Evolutionary conservation across 2,113 vertebrate genomes (phyloP).

Genomic region (Anolis sagrei): DNA sequence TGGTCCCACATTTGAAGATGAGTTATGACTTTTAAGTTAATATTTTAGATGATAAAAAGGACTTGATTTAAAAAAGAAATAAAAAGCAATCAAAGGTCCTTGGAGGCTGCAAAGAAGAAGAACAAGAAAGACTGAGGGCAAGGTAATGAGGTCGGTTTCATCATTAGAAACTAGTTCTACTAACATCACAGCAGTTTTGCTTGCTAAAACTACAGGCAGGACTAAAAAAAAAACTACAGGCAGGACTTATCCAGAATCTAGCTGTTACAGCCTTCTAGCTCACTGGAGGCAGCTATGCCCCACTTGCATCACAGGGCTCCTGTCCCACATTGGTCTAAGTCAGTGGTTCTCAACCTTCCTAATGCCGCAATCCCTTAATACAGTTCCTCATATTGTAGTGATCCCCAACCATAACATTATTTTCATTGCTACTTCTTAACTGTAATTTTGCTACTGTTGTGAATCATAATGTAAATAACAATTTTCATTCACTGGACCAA

Average conservation of each 20-base stretch:
- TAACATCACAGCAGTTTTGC: slow-evolving; percentile 18
- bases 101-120: slow-evolving; percentile 31
- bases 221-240: slow-evolving; percentile 27
- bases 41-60: slow-evolving; percentile 53
- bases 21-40: slow-evolving; percentile 30
- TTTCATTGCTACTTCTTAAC: no score
- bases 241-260: slow-evolving; percentile 13
- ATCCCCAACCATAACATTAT: no score
- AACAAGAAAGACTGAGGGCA: slow-evolving; percentile 20
- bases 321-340: no score
- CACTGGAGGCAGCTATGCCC: slow-evolving; percentile 10
- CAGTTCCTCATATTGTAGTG: no score
- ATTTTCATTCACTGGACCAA: no score
- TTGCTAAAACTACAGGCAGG: slow-evolving; percentile 25
- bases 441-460: no score
- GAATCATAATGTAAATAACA: no score
- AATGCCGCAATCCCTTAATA: no score
- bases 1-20: slow-evolving; percentile 5
- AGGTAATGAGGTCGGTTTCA: slow-evolving; percentile 9
- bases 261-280: slow-evolving; percentile 6
- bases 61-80: slow-evolving; percentile 42
- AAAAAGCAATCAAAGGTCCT: slow-evolving; percentile 26
- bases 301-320: neutral
- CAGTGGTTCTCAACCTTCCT: no score
- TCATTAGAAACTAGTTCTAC: slow-evolving; percentile 35